Evolutionary conservation across 2,888 invertebrate genomes (phyloP), one percentile per base, ranked within the genome.

Genomic region (Muschampia plurimacula): DNA sequence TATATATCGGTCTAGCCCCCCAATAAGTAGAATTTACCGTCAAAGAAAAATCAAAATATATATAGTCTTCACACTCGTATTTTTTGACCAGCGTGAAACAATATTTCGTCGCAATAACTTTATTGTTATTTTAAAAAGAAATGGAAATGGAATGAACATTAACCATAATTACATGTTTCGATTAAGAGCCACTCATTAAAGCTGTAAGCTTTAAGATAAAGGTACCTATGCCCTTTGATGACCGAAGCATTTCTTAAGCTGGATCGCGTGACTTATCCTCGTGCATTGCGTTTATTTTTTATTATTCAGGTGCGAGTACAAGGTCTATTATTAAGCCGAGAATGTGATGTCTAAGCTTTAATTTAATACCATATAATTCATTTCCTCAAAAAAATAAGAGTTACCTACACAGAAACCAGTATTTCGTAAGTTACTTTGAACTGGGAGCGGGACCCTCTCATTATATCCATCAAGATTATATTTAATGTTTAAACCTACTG

Each of bases 121-220:
- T 22, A 22, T 22, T 22, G 22, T 22, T 22, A 22, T 1, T 22
- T 22, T 22, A 22, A 22, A 22, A 22, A 22, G 22, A 22, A 22
- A 22, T 22, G 22, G 22, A 22, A 22, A 22, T 22, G 22, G 22
- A 22, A 22, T 22, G 22, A 22, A 22, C 22, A 22, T 22, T 22
- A 22, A 22, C 22, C 22, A 22, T 22, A 22, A 22, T 22, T 22
- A 22, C 0, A 22, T 22, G 22, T 22, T 22, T 22, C 22, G 22
- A 22, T 46, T 46, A 9, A 46, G 12, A 12, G 44, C 9, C 44
- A 9, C 12, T 4, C n/a, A 55, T 44, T 32, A 74, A 77, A 78
- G 77, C 76, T 74, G 77, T 82, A 74, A 77, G 79, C 49, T 49
- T 62, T 69, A 63, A 63, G 69, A 69, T 67, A 74, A 74, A 72